A percentile compares a stretch with the other conserved stretches of the same genome.
Evolutionary conservation across 2,888 invertebrate species (phyloP).

Genomic region (Antheraea assamensis): DNA sequence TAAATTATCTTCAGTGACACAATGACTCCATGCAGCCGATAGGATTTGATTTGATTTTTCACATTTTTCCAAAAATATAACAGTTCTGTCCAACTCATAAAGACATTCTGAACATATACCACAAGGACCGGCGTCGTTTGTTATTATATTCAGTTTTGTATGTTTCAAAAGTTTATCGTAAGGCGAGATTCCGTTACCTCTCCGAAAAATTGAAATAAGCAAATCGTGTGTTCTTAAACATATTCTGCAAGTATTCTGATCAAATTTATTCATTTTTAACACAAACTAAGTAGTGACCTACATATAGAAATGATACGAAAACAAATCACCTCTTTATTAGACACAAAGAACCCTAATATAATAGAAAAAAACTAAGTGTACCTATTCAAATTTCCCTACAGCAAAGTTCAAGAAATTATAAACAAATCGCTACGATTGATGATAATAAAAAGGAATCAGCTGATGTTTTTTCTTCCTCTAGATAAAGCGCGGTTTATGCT

Average conservation of each 20-base stretch:
- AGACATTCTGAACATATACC: slow-evolving; percentile 56
- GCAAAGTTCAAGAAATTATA: not conserved
- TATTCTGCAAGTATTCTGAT: slow-evolving; percentile 51
- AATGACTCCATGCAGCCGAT: slow-evolving; percentile 24
- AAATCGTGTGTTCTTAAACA: slow-evolving; percentile 50
- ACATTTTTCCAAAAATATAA: slow-evolving; percentile 55
- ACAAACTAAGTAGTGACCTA: no score
- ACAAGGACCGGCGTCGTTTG: slow-evolving; percentile 49
- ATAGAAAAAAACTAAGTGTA: not conserved
- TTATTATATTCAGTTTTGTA: slow-evolving; percentile 44
- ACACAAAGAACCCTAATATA: not conserved
- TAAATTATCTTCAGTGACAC: slow-evolving; percentile 19
- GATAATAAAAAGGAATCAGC: not conserved
- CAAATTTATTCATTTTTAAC: slow-evolving; percentile 36
- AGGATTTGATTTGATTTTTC: slow-evolving; percentile 48
- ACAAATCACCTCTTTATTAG: not conserved
- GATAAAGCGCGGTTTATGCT: not conserved
- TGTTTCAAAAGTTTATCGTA: slow-evolving; percentile 48
- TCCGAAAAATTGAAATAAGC: slow-evolving; percentile 48
- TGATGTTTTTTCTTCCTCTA: not conserved
- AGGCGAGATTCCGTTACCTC: slow-evolving; percentile 44
- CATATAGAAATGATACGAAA: not conserved
- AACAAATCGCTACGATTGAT: not conserved
- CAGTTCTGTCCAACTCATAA: slow-evolving; percentile 51
- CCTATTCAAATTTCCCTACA: not conserved